Evolutionary conservation across 53 echinoderm and acorn worm genomes (phyloP), one percentile per base, ranked within the genome.

Genomic region (Holothuria leucospilota): DNA sequence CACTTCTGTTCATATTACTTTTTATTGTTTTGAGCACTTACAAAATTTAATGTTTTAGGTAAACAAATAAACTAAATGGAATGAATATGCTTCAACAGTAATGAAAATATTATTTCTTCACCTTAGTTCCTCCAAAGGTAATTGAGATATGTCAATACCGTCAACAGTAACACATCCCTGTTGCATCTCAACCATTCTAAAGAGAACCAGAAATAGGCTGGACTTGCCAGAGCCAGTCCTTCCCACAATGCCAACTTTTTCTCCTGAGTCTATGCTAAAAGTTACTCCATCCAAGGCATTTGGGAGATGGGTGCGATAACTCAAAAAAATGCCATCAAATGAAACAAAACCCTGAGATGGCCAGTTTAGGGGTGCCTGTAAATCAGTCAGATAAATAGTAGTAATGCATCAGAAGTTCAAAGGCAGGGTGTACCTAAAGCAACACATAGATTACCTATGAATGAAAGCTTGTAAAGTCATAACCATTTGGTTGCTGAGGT

Each of bases 191-290:
- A 95, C 95, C 95, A 99, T 99, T 30, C 99, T 86, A 68, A 99
- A 99, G 8, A 99, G 89, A 18, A 85, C 92, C 87, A 92, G 92
- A 49, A 95, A 86, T 62, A 99, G 74, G 21, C 93, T 94, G 21
- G 99, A 99, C 85, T 99, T 99, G 20, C 99, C 99, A n/a, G 99
- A 93, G 2, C 99, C 95, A 20, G 99, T 99, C 89, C 99, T 84
- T 25, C 99, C 99, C 62, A 99, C 95, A 63, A 99, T 95, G 38
- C 99, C 99, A 46, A 99, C 84, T 90, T 99, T 99, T 84, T 99
- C 99, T 18, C 92, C 94, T 27, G 95, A 86, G 67, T 46, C 83
- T 15, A 93, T 87, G 38, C 89, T 90, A 69, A 99, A 95, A 40
- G 88, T 88, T 56, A 99, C 94, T 21, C 90, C 90, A 89, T 94